Conservation (phyloP, 2,888 invertebrate genomes). For the Zygogramma bicolorata region DNA sequence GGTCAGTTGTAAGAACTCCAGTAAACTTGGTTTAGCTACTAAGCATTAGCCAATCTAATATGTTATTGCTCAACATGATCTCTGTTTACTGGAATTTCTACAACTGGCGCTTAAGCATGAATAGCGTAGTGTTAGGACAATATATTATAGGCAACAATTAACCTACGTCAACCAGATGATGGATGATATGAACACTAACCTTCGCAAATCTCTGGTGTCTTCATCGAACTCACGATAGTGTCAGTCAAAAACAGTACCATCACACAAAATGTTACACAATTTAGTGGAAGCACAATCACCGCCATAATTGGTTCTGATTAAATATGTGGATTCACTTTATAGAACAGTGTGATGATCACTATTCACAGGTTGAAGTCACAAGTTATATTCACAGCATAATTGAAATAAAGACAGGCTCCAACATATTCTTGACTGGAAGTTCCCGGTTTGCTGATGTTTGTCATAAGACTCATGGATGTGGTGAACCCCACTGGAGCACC, state of each 20-base stretch:
- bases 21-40: too few species aligned
- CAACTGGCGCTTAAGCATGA: too few species aligned
- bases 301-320: slow-evolving; percentile 26
- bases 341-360: background rate
- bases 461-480: background rate
- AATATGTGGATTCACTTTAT: background rate
- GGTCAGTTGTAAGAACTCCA: too few species aligned
- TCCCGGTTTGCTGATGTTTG: slow-evolving; percentile 10
- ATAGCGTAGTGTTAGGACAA: too few species aligned
- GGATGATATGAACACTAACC: slow-evolving; percentile 5
- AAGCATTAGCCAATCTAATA: too few species aligned
- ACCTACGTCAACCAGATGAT: background rate
- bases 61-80: too few species aligned
- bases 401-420: background rate
- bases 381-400: background rate
- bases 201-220: background rate
- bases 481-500: slow-evolving; percentile 19
- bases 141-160: background rate
- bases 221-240: background rate
- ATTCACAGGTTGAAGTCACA: background rate
- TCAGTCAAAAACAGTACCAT: slow-evolving; percentile 31
- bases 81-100: too few species aligned
- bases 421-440: slow-evolving; percentile 15
- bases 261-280: slow-evolving; percentile 36
- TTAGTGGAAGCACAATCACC: slow-evolving; percentile 31